These are phyloP conservation scores for Trachelus stipa DNA, from an alignment of 2,888 invertebrate species.

Conservation along the genomic window DNA sequence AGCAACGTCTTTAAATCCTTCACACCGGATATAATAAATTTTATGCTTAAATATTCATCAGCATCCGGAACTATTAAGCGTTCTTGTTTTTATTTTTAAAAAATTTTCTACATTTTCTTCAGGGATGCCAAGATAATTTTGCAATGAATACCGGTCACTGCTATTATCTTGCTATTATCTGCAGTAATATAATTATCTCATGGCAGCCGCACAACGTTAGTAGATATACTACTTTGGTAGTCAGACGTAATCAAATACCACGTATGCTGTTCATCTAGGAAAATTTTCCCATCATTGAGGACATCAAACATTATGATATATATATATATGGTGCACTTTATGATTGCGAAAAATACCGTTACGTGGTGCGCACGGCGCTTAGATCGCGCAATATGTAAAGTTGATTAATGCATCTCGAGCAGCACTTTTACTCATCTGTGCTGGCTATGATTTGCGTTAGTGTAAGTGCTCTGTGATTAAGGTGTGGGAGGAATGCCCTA, in stretches of 20 bases:
- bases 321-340: background rate
- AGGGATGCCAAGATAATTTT: background rate
- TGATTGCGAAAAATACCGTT: background rate
- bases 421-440: background rate
- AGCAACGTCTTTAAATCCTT: background rate
- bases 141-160: background rate
- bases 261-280: background rate
- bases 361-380: background rate
- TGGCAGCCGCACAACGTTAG: background rate
- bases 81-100: background rate
- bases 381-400: background rate
- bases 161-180: background rate
- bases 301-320: background rate
- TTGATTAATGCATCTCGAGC: constrained; percentile 13
- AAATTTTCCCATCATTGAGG: background rate
- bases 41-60: constrained; percentile 14
- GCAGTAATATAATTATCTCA: background rate
- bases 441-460: background rate
- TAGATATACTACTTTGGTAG: background rate
- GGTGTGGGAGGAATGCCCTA: background rate
- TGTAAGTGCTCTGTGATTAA: background rate
- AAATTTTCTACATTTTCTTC: background rate
- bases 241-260: background rate
- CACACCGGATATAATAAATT: constrained; percentile 19
- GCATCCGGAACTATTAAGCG: background rate